phyloP scores from a whole-genome alignment of 2,888 invertebrate genomes.

The Steinernema scapterisci region DNA sequence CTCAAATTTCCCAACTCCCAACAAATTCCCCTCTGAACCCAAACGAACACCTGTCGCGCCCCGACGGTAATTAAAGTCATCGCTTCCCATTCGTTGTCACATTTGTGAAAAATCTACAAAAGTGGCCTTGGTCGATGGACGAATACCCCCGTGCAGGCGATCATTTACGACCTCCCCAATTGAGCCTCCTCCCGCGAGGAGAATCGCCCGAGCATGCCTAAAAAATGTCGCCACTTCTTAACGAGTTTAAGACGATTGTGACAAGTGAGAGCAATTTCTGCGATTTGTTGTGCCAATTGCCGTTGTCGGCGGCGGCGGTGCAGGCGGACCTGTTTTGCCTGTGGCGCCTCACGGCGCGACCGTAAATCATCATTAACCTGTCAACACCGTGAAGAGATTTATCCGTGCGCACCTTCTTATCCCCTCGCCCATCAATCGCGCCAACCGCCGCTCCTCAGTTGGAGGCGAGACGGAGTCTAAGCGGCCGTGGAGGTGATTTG shows the following conservation, averaged over 20 bases:
- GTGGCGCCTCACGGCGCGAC: slow-evolving; percentile 6
- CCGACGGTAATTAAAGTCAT: slow-evolving; percentile 14
- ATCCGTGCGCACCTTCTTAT: slow-evolving; percentile 22
- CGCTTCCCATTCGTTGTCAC: neutral
- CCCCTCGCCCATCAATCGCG: neutral
- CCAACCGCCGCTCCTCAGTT: neutral
- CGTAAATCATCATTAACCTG: slow-evolving; percentile 31
- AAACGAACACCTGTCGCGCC: slow-evolving; percentile 24
- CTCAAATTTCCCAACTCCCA: slow-evolving; percentile 1
- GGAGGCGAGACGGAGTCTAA: neutral
- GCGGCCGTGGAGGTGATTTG: neutral
- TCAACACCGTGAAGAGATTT: neutral
- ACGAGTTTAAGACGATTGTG: neutral
- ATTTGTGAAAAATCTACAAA: slow-evolving; percentile 9
- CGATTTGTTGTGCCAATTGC: neutral
- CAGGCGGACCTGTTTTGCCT: slow-evolving; percentile 2
- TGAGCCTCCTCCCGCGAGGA: slow-evolving; percentile 2
- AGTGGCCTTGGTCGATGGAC: neutral
- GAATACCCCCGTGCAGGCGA: neutral
- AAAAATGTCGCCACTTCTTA: neutral
- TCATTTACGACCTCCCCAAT: slow-evolving; percentile 28
- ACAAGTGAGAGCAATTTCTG: neutral
- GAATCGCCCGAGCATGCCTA: neutral
- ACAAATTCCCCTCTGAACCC: neutral
- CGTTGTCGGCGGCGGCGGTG: too few species aligned